These are phyloP conservation scores for Drosophila sordidapex DNA, from an alignment of 2,888 invertebrate species.

Conservation along the genomic window DNA sequence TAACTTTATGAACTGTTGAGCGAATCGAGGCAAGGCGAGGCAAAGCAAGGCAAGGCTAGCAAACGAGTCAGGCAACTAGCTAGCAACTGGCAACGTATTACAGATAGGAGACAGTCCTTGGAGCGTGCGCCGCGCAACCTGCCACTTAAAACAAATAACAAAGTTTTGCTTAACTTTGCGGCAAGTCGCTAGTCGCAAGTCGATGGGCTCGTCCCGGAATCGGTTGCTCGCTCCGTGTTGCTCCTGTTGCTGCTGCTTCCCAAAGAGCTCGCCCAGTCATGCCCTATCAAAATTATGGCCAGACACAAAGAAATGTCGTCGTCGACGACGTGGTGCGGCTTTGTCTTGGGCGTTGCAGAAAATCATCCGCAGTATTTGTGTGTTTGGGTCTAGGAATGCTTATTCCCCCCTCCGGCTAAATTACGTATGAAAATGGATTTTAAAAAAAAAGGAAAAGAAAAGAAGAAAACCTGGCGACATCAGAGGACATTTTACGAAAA, in stretches of 20 bases:
- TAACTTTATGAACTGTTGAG: constrained; percentile 83
- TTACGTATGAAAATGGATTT: constrained; percentile 82
- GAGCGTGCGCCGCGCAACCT: constrained; percentile 71
- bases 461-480: constrained; percentile 47
- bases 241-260: constrained; percentile 16
- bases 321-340: constrained; percentile 59
- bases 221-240: constrained; percentile 8
- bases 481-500: constrained; percentile 46
- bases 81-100: constrained; percentile 20
- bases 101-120: constrained; percentile 46
- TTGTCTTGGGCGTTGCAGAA: constrained; percentile 74
- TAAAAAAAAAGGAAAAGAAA: constrained; percentile 43
- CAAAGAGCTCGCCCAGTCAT: constrained; percentile 49
- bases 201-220: constrained; percentile 24
- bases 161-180: constrained; percentile 81
- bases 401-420: constrained; percentile 52
- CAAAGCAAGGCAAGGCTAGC: constrained; percentile 3
- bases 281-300: constrained; percentile 74
- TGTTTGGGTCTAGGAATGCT: constrained; percentile 3
- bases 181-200: constrained; percentile 50
- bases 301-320: constrained; percentile 76
- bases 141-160: constrained; percentile 82
- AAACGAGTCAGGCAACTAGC: constrained; percentile 22
- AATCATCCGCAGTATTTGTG: constrained; percentile 66
- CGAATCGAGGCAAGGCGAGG: constrained; percentile 38